These are phyloP conservation scores for Zosterops lateralis DNA, from an alignment of 2,113 vertebrate species.

Conservation along the genomic window DNA sequence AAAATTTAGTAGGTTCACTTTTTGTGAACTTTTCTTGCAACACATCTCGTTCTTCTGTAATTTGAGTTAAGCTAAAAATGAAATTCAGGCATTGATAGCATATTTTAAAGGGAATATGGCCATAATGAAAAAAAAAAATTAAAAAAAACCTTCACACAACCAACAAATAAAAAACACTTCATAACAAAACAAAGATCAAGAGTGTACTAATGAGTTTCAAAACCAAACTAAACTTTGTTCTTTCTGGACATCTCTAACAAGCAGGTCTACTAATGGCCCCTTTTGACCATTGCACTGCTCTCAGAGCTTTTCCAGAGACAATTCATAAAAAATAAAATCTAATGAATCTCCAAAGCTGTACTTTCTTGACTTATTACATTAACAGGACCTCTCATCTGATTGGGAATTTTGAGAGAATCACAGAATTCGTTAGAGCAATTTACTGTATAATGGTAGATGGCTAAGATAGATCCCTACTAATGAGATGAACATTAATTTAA, in stretches of 20 bases:
- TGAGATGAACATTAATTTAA: conserved; percentile 71
- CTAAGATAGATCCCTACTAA: conserved; percentile 61
- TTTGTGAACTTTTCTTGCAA: neutral
- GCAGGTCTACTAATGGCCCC: neutral
- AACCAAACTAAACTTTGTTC: neutral
- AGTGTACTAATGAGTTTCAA: neutral
- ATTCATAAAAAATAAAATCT: conserved; percentile 41
- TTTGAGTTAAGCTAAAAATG: neutral
- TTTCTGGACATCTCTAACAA: neutral
- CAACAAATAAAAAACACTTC: neutral
- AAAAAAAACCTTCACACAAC: neutral
- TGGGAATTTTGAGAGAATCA: conserved; percentile 66
- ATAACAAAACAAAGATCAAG: neutral
- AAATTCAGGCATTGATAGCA: neutral
- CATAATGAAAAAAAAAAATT: neutral
- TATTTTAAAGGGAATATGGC: neutral
- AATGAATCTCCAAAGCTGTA: conserved; percentile 56
- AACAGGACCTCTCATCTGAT: conserved; percentile 46
- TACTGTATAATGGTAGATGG: conserved; percentile 61
- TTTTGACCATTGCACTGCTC: neutral
- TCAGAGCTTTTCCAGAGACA: conserved; percentile 23
- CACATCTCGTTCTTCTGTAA: neutral
- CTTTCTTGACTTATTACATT: conserved; percentile 58
- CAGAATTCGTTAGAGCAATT: conserved; percentile 70
- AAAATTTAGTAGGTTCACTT: neutral